Conservation (phyloP, 2,113 vertebrate genomes). For the Collichthys lucidus region DNA sequence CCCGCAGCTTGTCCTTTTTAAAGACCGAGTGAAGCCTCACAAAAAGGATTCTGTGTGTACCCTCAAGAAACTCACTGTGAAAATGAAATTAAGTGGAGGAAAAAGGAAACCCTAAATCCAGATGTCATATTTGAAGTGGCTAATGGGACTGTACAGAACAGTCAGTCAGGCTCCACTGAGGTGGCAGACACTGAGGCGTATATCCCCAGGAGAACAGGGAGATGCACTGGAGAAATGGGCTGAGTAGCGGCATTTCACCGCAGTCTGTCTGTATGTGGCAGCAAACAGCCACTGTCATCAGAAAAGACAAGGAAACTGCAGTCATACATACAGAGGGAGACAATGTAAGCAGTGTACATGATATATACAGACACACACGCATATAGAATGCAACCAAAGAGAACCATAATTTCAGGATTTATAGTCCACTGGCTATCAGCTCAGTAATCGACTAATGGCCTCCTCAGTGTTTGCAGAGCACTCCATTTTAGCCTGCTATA, state of each 20-base stretch:
- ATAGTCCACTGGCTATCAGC: constrained; percentile 33
- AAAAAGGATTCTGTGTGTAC: constrained; percentile 44
- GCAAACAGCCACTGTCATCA: constrained; percentile 45
- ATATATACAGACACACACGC: no score
- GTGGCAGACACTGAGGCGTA: constrained; percentile 63
- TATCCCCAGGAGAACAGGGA: constrained; percentile 45
- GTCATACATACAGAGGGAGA: constrained; percentile 21
- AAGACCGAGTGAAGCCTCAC: constrained; percentile 59
- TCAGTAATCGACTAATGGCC: constrained; percentile 36
- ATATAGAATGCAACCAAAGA: constrained; percentile 27
- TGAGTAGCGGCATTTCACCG: constrained; percentile 42
- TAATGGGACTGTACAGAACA: constrained; percentile 51
- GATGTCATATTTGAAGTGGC: constrained; percentile 72
- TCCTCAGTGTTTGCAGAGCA: constrained; percentile 32
- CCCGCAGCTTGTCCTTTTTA: constrained; percentile 55
- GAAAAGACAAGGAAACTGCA: constrained; percentile 57
- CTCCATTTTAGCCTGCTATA: constrained; percentile 43
- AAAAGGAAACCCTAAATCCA: constrained; percentile 56
- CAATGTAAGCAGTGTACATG: neutral
- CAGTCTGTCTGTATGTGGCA: constrained; percentile 53
- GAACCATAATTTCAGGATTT: constrained; percentile 40
- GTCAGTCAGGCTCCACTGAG: constrained; percentile 53
- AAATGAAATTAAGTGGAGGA: constrained; percentile 49
- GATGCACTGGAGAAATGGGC: constrained; percentile 41
- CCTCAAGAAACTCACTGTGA: constrained; percentile 48